A percentile compares a stretch with the other conserved stretches of the same genome.
These are phyloP conservation scores for Hyppa rectilinea DNA, from an alignment of 2,888 invertebrate species.

Conservation along the genomic window DNA sequence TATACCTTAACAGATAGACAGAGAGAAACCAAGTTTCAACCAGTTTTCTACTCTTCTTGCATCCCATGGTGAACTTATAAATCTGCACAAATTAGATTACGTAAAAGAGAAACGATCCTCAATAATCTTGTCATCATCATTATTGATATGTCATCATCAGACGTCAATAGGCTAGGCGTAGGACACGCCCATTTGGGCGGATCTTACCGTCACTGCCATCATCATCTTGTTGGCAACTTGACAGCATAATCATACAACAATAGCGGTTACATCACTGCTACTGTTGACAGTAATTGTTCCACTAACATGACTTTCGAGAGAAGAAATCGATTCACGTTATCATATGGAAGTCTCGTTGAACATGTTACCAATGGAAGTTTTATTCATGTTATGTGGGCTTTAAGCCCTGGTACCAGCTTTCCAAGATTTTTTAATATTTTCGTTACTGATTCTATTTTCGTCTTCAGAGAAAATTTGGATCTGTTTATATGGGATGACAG, in stretches of 20 bases:
- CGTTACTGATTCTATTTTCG: too few species aligned
- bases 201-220: background rate
- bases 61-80: background rate
- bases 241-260: constrained; percentile 20
- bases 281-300: background rate
- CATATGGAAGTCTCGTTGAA: background rate
- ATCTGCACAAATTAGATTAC: constrained; percentile 18
- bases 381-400: too few species aligned
- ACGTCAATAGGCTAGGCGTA: background rate
- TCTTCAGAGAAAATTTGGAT: too few species aligned
- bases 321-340: background rate
- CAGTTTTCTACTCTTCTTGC: background rate
- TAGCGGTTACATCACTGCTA: constrained; percentile 1
- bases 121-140: constrained; percentile 19
- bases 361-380: too few species aligned
- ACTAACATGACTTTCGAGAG: background rate
- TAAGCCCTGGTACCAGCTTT: too few species aligned
- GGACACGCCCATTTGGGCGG: constrained; percentile 4
- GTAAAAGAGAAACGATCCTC: constrained; percentile 22
- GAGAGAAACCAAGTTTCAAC: too few species aligned
- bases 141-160: constrained; percentile 4
- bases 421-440: too few species aligned
- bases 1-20: background rate
- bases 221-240: constrained; percentile 2
- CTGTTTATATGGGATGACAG: too few species aligned